Evolutionary conservation across 2,888 invertebrate genomes (phyloP).

Genomic region (Craniophora ligustri): DNA sequence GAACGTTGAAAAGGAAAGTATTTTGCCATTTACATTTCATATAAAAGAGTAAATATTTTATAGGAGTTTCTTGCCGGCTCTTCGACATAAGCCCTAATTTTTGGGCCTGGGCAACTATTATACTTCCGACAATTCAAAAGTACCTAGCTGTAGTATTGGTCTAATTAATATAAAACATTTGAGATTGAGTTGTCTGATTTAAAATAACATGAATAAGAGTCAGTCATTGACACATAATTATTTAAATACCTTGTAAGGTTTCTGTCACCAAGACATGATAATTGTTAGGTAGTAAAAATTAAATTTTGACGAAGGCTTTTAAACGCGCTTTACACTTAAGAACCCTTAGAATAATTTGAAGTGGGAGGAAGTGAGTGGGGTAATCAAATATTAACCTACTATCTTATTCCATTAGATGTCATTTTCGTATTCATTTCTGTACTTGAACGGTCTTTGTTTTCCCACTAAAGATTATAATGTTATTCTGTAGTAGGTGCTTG

Average conservation of each 20-base stretch:
- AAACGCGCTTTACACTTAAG: conserved; percentile 23
- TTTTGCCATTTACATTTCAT: too few relatives aligned
- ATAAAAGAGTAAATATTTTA: too few relatives aligned
- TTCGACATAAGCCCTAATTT: too few relatives aligned
- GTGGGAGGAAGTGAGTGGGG: conserved; percentile 33
- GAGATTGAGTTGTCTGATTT: too few relatives aligned
- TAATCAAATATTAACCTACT: conserved; percentile 59
- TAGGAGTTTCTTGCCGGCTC: too few relatives aligned
- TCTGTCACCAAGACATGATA: conserved; percentile 6
- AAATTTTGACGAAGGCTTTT: conserved; percentile 25
- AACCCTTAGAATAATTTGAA: conserved; percentile 45
- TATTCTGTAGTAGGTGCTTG: conserved; percentile 57
- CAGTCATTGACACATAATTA: too few relatives aligned
- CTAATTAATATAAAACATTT: too few relatives aligned
- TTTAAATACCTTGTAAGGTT: conserved; percentile 4
- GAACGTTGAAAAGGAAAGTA: too few relatives aligned
- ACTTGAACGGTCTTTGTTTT: conserved; percentile 58
- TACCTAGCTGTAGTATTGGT: too few relatives aligned
- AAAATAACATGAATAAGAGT: too few relatives aligned
- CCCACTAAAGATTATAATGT: conserved; percentile 66
- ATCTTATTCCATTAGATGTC: conserved; percentile 62
- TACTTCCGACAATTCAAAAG: too few relatives aligned
- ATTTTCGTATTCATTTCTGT: conserved; percentile 59
- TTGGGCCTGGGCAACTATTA: too few relatives aligned
- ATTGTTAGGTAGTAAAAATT: conserved; percentile 11